Base-by-base conservation (phyloP, 2,888 invertebrate genomes). In the Tenthredo distinguenda region DNA sequence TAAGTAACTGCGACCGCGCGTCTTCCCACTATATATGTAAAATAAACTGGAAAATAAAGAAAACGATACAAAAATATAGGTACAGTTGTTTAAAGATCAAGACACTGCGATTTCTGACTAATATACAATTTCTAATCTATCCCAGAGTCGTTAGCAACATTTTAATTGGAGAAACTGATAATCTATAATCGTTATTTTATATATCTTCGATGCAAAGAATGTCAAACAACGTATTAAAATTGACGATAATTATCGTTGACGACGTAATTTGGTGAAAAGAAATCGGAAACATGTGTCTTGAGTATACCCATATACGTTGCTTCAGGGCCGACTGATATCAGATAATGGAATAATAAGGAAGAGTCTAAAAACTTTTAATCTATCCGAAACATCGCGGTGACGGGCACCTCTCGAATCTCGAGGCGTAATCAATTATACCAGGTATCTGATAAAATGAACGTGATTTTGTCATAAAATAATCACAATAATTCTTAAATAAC, bases 1-100 rank as follows among this genome's bases (percentile, higher is more conserved):
- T 40, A 81, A 81, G 81, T 81, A 81, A 81, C 37, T 37, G 81
- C 81, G 81, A 81, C 58, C 81, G 40, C n/a, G 62, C 81, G 81
- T 50, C 55, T 55, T 77, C 40, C 55, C 77, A 77, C 50, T 37
- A 50, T 55, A 15, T 15, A 15, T 15, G 12, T 21, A 31, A 81
- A 62, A 81, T n/a, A 62, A 47, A 47, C 5, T 68, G 10, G 3
- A 34, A 34, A 15, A 31, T 15, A 7, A 5, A 34, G 12, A 15
- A 68, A 68, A 10, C 6, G 68, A 26, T 65, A 65, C 1, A n/a
- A 55, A 55, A 50, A 55, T n/a, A n/a, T 55, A 5, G n/a, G n/a
- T 55, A 50, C n/a, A 5, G 18, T 18, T 50, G 5, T 50, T 62
- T 26, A 12, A 62, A 9, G 12, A 62, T 26, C 62, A 21, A 31